Evolutionary conservation across 2,113 vertebrate species (phyloP).

Genomic region (Mungos mungo): DNA sequence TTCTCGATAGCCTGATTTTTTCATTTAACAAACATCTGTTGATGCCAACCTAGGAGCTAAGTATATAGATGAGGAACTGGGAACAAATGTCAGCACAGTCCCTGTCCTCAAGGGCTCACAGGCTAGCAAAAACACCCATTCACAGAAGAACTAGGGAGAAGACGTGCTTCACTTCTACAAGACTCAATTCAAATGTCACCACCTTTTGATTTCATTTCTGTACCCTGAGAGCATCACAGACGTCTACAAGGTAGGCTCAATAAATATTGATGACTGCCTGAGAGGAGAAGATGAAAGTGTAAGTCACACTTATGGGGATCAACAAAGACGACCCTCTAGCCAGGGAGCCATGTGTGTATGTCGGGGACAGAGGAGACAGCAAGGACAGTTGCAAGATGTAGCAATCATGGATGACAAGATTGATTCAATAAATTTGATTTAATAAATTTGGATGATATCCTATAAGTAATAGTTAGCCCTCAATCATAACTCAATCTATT

Average conservation of each 20-base stretch:
- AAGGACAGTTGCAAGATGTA: not conserved
- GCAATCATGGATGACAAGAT: not conserved
- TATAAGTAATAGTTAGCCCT: not conserved
- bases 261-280: not conserved
- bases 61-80: not conserved
- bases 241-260: not conserved
- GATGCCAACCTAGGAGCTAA: not conserved
- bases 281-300: not conserved
- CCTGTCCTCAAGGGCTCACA: not conserved
- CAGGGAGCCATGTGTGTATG: not conserved
- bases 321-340: not conserved
- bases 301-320: not conserved
- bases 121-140: not conserved
- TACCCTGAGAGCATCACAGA: not conserved
- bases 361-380: too few species aligned
- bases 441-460: not conserved
- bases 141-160: not conserved
- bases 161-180: not conserved
- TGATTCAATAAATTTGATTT: not conserved
- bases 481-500: not conserved
- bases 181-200: not conserved
- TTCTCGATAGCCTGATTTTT: not conserved
- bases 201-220: not conserved
- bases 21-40: not conserved
- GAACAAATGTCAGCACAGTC: not conserved